Evolutionary conservation across 2,797 vertebrate genomes (phyloP).

Genomic region (Hipposideros larvatus): DNA sequence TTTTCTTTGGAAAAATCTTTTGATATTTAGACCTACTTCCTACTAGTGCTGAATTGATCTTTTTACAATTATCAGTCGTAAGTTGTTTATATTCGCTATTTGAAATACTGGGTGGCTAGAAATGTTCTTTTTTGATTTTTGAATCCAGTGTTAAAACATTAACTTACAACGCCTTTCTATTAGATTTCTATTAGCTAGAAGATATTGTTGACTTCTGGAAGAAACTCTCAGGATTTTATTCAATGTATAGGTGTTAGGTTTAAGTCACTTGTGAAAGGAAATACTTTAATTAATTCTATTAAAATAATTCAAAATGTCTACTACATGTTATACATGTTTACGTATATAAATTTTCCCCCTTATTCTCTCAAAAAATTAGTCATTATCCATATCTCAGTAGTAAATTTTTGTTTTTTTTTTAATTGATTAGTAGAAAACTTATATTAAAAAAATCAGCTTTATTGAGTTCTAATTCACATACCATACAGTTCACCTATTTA

Average conservation of each 20-base stretch:
- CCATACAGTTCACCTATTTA: background rate
- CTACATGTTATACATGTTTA: background rate
- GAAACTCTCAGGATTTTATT: constrained; percentile 19
- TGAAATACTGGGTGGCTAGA: background rate
- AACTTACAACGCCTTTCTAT: background rate
- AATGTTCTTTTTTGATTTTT: constrained; percentile 59
- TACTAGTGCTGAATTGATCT: constrained; percentile 14
- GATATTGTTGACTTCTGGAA: background rate
- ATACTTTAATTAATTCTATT: constrained; percentile 53
- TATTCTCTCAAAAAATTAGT: background rate
- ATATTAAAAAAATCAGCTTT: background rate
- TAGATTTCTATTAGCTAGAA: constrained; percentile 2
- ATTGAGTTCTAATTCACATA: constrained; percentile 1
- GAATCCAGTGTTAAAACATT: constrained; percentile 35
- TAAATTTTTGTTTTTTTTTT: background rate
- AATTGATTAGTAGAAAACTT: background rate
- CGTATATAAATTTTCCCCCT: background rate
- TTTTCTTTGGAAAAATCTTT: constrained; percentile 59
- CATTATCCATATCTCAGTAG: background rate
- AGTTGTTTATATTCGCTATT: constrained; percentile 46
- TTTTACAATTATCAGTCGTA: constrained; percentile 44
- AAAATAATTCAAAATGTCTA: background rate
- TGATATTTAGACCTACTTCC: constrained; percentile 36
- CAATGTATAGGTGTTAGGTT: constrained; percentile 31
- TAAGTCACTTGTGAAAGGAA: constrained; percentile 44